Conservation (phyloP, 1,140 invertebrate species). For the Cydia pomonella region DNA sequence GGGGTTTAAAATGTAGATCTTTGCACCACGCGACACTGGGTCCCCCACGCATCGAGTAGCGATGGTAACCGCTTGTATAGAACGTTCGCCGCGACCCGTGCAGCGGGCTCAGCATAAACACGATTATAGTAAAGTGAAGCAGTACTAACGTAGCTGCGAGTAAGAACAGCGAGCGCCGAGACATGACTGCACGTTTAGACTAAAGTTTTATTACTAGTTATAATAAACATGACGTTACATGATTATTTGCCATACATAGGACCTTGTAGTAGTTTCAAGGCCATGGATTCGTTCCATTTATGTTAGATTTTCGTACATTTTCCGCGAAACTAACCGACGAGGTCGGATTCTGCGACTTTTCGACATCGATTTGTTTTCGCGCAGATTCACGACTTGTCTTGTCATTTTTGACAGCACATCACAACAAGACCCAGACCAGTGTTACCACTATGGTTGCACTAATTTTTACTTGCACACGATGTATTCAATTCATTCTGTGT, state of each 20-base stretch:
- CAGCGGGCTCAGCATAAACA: slow-evolving; percentile 68
- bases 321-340: not conserved
- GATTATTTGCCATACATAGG: not conserved
- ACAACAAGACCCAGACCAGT: not conserved
- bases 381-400: slow-evolving; percentile 17
- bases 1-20: slow-evolving; percentile 53
- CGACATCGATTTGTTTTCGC: slow-evolving; percentile 15
- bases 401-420: slow-evolving; percentile 6
- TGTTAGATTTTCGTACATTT: not conserved
- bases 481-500: too few relatives aligned
- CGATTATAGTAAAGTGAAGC: slow-evolving; percentile 70
- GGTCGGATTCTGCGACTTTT: not conserved
- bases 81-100: slow-evolving; percentile 52
- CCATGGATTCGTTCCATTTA: not conserved
- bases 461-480: not conserved
- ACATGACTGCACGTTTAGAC: slow-evolving; percentile 50
- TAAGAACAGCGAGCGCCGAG: slow-evolving; percentile 62
- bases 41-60: slow-evolving; percentile 52
- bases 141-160: slow-evolving; percentile 57
- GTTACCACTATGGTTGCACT: not conserved
- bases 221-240: slow-evolving; percentile 2
- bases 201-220: not conserved
- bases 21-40: slow-evolving; percentile 67
- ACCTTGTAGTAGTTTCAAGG: not conserved
- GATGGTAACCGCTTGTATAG: slow-evolving; percentile 56